A percentile compares a stretch with the other conserved stretches of the same genome.
phyloP scores from a whole-genome alignment of 1,140 invertebrate species.

The Drosophila novamexicana region DNA sequence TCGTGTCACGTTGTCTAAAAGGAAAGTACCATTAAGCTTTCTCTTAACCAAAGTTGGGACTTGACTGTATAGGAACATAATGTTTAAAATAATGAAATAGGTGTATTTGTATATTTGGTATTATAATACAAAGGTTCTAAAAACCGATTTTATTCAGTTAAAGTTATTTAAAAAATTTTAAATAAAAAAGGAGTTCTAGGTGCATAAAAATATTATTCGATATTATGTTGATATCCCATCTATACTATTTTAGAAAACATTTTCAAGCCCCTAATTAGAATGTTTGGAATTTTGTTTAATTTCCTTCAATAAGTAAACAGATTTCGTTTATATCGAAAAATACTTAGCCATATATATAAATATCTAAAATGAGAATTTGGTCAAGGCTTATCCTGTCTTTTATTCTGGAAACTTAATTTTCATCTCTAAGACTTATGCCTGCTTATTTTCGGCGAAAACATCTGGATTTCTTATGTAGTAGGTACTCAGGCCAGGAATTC shows the following conservation, averaged over 20 bases:
- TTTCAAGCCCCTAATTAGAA: neutral
- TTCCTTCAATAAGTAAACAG: neutral
- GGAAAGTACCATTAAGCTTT: neutral
- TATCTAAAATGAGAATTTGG: no score
- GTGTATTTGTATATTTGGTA: no score
- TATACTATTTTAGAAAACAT: neutral
- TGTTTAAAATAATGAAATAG: neutral
- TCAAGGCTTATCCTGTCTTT: neutral
- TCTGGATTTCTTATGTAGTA: conserved; percentile 1
- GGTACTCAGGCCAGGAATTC: neutral
- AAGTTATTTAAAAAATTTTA: no score
- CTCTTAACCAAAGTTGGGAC: neutral
- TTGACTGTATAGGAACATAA: neutral
- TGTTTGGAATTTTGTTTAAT: neutral
- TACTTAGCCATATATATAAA: no score
- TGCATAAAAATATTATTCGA: no score
- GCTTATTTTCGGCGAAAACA: conserved; percentile 22
- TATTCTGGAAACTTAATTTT: conserved; percentile 3
- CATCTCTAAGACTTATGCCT: conserved; percentile 36
- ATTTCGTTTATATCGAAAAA: no score
- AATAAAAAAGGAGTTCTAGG: no score
- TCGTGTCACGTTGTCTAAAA: neutral
- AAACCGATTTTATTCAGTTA: no score
- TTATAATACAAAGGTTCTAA: no score
- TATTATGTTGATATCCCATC: no score